Evolutionary conservation across 2,113 vertebrate species (phyloP), one percentile per base, ranked within the genome.

Genomic region (Pardalotus punctatus): DNA sequence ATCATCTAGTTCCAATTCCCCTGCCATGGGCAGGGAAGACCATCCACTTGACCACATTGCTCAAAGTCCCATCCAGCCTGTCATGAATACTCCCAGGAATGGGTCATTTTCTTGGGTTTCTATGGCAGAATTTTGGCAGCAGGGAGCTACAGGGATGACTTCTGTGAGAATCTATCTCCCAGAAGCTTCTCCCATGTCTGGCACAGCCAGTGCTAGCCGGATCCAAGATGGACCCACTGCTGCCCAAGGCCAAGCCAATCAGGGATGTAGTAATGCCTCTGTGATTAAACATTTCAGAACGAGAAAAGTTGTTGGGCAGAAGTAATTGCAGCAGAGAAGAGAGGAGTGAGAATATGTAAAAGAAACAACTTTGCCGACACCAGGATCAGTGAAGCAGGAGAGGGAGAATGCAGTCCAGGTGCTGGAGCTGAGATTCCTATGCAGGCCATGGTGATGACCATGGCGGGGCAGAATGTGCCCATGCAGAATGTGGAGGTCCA

Each of bases 331-430:
- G 28, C 8, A 36, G 36, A 65, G 35, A 64, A 71, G 42, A 31
- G 9, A 25, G 5, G 12, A 40, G 7, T 47, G 24, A 36, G 36
- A 57, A 10, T 14, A 65, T 23, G 12, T 28, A 10, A 65, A 42
- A 23, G 22, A 47, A 87, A 53, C 51, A 19, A 1, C 33, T 58
- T 80, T 73, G 11, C 21, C 36, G 80, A 28, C 10, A 73, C 18
- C 14, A 23, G 36, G 5, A 7, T 28, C 8, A 57, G 14, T 50
- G 58, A 64, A 71, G 31, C 7, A 88, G 17, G 10, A 38, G 47
- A 36, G 5, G 11, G 9, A 48, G 3, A 35, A 42, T 0, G 0
- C 42, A 17, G 4, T 48, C 5, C 31, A 10, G 40, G 14, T 35
- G 25, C 42, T 48, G 36, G 14, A 50, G 14, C 14, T 42, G 40